phyloP scores from a whole-genome alignment of 2,113 vertebrate species.

The Thymallus thymallus region DNA sequence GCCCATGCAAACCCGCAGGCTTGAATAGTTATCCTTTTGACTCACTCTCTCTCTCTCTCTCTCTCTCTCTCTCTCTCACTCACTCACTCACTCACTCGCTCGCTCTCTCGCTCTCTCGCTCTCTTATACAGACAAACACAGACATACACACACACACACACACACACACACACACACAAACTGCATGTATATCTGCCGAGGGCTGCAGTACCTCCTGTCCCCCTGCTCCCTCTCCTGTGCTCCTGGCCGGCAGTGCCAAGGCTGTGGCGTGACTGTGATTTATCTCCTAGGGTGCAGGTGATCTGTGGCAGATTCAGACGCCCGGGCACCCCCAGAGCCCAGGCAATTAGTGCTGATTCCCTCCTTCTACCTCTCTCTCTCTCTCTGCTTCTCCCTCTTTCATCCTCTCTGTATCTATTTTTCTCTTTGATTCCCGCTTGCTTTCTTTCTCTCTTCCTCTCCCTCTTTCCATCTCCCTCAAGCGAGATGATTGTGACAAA shows the following conservation, averaged over 20 bases:
- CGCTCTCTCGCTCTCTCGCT: too few relatives aligned
- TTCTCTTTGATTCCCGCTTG: neutral
- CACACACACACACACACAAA: slow-evolving; percentile 1
- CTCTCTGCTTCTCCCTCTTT: slow-evolving; percentile 6
- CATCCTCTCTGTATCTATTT: neutral
- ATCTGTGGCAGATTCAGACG: slow-evolving; percentile 32
- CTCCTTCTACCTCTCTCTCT: neutral
- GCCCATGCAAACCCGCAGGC: neutral
- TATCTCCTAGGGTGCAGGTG: slow-evolving; percentile 29
- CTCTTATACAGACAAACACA: too few relatives aligned
- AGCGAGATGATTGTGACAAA: neutral
- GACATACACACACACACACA: neutral
- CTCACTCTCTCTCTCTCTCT: too few relatives aligned
- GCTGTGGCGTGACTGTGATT: slow-evolving; percentile 16
- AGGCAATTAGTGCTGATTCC: slow-evolving; percentile 30
- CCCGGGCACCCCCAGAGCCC: slow-evolving; percentile 18
- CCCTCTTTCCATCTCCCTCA: neutral
- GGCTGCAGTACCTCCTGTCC: slow-evolving; percentile 1
- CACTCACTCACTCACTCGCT: too few relatives aligned
- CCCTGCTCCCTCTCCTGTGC: neutral
- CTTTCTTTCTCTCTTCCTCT: neutral
- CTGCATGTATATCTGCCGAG: neutral
- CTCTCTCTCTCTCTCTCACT: too few relatives aligned
- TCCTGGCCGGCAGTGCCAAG: neutral
- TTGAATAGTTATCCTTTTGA: neutral